Evolutionary conservation across 2,888 invertebrate genomes (phyloP).

Genomic region (Margaritifera margaritifera): DNA sequence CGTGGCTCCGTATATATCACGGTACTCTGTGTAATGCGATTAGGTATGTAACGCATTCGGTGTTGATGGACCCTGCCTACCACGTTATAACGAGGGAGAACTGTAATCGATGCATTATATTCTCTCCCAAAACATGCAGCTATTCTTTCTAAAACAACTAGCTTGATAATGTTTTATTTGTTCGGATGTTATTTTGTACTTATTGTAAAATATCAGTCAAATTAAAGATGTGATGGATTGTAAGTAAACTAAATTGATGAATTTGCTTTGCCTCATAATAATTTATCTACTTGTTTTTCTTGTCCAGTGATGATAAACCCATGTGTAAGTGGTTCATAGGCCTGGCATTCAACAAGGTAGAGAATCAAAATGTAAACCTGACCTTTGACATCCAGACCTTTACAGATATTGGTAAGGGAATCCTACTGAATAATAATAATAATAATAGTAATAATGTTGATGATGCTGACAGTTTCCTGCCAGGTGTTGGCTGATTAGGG

Average conservation of each 20-base stretch:
- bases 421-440: background rate
- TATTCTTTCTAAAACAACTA: no score
- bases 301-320: constrained; percentile 74
- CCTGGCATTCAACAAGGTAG: constrained; percentile 88
- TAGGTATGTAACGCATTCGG: no score
- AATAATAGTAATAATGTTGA: background rate
- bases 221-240: no score
- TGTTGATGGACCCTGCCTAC: no score
- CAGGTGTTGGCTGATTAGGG: no score
- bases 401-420: constrained; percentile 83
- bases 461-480: background rate
- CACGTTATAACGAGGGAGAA: no score
- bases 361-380: constrained; percentile 91
- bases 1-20: no score
- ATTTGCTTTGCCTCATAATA: no score
- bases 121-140: no score
- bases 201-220: background rate
- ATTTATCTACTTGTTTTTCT: constrained; percentile 21
- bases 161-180: background rate
- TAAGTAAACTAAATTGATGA: no score
- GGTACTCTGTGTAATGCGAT: no score
- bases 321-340: constrained; percentile 99
- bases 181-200: background rate
- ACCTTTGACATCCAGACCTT: constrained; percentile 94
- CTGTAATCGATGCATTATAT: no score